Base-by-base conservation (phyloP, 2,888 invertebrate species). In the Eurytoma adleriae region DNA sequence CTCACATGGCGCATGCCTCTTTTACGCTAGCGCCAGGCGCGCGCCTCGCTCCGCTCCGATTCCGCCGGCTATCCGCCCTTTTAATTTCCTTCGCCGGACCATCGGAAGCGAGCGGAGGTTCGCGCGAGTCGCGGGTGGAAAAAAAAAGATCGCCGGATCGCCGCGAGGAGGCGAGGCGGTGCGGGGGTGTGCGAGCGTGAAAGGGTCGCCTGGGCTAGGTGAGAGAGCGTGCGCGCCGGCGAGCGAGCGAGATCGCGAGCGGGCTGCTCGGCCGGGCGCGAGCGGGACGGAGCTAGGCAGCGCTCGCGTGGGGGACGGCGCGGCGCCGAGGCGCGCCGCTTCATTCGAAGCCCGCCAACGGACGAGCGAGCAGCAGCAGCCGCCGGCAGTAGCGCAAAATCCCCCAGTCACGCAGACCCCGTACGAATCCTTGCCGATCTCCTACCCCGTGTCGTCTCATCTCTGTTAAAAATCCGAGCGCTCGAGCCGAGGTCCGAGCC, bases 301-400 rank as follows among this genome's bases (percentile, higher is more conserved):
- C 40, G 78, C 48, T 48, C 54, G 56, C n/a, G 72, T 61, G 88
- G 86, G 16, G 54, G 13, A 7, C 62, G 24, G 56, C 18, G 52
- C 73, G 27, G 20, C n/a, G 14, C 62, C 18, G 27, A 20, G 40
- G 24, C 20, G 85, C 88, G 48, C 14, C 69, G 77, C 70, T 56
- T 79, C 90, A 90, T 90, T 90, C 90, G 89, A 90, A 90, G 90
- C 90, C 90, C 90, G 90, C 90, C 89, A 90, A 90, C 90, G 89
- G 90, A 88, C 88, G 90, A 88, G 89, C 89, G 89, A 89, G 88
- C 89, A 90, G 85, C 64, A 64, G 40, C 64, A 40, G 40, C 48
- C 40, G 40, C 40, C 40, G 40, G 40, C 40, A 40, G 40, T 40
- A 40, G 40, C 40, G 40, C 40, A 10, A 40, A 40, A n/a, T 16